Percentiles rank a stretch among this genome's conserved stretches.
phyloP scores from a whole-genome alignment of 2,797 vertebrate genomes.

The Bryconaethiops microstoma region DNA sequence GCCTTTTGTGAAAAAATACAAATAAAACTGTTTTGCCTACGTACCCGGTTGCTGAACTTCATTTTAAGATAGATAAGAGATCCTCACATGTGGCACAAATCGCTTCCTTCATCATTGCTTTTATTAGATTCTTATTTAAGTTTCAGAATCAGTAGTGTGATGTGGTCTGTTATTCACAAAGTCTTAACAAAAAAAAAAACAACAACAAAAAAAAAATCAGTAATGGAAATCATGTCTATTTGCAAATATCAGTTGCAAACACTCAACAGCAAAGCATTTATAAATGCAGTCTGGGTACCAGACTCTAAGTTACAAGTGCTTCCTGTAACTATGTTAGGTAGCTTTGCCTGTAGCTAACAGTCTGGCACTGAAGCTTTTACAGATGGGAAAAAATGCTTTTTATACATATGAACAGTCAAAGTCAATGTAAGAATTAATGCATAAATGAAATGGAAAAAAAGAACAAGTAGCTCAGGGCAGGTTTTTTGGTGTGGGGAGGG shows the following conservation, averaged over 20 bases:
- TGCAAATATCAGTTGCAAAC: constrained; percentile 5
- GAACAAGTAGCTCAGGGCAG: not conserved
- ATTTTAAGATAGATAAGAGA: not conserved
- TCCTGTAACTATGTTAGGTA: not conserved
- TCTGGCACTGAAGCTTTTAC: constrained; percentile 7
- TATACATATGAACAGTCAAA: constrained; percentile 6
- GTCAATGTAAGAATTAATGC: not conserved
- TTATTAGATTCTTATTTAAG: not conserved
- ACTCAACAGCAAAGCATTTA: not conserved
- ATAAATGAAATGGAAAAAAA: not conserved
- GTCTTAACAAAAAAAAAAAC: not conserved
- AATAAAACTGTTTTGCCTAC: not conserved
- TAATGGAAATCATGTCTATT: constrained; percentile 1
- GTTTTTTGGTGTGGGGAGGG: not conserved
- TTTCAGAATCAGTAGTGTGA: constrained; percentile 3
- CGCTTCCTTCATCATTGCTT: not conserved
- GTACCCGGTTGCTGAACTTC: not conserved
- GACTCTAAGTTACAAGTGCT: not conserved
- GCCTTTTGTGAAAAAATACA: not conserved
- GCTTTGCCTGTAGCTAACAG: not conserved
- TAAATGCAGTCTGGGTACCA: not conserved
- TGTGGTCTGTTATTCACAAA: constrained; percentile 6
- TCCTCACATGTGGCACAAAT: not conserved
- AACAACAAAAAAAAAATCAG: not conserved
- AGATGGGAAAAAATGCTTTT: not conserved